These are phyloP conservation scores for Drosophila antonietae DNA, from an alignment of 2,888 invertebrate genomes.

Conservation along the genomic window DNA sequence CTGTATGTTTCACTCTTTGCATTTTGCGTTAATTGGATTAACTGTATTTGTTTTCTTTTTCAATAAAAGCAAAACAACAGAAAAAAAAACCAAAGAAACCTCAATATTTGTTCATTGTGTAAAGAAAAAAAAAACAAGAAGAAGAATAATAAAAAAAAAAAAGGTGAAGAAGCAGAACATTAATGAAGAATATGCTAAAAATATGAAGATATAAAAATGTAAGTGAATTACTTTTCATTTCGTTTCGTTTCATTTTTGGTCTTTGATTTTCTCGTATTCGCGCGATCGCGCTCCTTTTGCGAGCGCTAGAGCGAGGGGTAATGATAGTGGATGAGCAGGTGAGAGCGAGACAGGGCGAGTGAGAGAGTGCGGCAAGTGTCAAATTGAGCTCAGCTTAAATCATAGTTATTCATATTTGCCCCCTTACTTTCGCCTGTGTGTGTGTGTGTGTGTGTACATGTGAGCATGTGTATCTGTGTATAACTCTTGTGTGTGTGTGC, in stretches of 20 bases:
- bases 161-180: constrained; percentile 1
- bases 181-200: constrained; percentile 51
- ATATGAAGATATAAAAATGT: constrained; percentile 57
- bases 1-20: constrained; percentile 24
- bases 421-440: constrained; percentile 9
- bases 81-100: constrained; percentile 52
- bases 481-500: constrained; percentile 9
- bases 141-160: constrained; percentile 5
- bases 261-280: constrained; percentile 16
- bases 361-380: constrained; percentile 30
- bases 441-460: constrained; percentile 20
- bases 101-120: constrained; percentile 53
- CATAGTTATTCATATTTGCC: constrained; percentile 40
- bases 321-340: constrained; percentile 14
- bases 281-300: constrained; percentile 38
- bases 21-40: constrained; percentile 75
- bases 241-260: constrained; percentile 23
- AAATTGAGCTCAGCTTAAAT: constrained; percentile 59
- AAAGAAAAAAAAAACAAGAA: constrained; percentile 17
- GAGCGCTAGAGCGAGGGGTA: constrained; percentile 7
- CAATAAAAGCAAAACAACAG: constrained; percentile 33
- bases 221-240: constrained; percentile 63
- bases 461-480: constrained; percentile 29
- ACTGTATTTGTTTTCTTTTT: constrained; percentile 66
- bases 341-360: not conserved